Evolutionary conservation across 2,888 invertebrate genomes (phyloP).

Genomic region (Ethmia dodecea): DNA sequence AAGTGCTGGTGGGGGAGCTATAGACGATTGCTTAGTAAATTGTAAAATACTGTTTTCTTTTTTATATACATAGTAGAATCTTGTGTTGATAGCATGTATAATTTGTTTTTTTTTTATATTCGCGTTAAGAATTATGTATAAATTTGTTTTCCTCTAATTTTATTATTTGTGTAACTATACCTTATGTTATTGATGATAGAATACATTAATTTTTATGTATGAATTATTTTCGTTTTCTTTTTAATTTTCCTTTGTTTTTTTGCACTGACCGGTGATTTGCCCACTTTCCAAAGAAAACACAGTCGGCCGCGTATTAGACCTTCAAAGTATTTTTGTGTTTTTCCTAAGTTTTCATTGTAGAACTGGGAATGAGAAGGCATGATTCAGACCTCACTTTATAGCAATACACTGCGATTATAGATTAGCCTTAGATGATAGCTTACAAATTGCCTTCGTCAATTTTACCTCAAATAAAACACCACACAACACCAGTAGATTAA

Average conservation of each 20-base stretch:
- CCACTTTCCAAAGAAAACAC: too few species aligned
- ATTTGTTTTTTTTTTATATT: constrained; percentile 71
- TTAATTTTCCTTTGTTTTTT: constrained; percentile 38
- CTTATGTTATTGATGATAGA: constrained; percentile 76
- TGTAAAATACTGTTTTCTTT: constrained; percentile 70
- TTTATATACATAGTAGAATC: constrained; percentile 45
- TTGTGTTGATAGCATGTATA: constrained; percentile 73
- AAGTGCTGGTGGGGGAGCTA: constrained; percentile 43
- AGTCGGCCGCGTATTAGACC: too few species aligned
- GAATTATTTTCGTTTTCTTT: constrained; percentile 63
- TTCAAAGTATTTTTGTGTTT: too few species aligned
- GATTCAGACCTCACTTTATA: too few species aligned
- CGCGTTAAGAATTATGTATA: constrained; percentile 75
- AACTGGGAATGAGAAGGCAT: too few species aligned
- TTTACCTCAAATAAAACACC: too few species aligned
- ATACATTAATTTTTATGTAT: constrained; percentile 77
- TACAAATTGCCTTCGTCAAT: too few species aligned
- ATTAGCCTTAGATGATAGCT: too few species aligned
- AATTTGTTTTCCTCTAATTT: constrained; percentile 76
- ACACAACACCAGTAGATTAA: too few species aligned
- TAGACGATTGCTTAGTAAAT: constrained; percentile 62
- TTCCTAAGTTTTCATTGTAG: too few species aligned
- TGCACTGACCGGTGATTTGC: too few species aligned
- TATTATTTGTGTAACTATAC: constrained; percentile 76
- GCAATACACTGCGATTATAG: too few species aligned